A percentile compares a stretch with the other conserved stretches of the same genome.
Conservation (phyloP, 2,888 invertebrate species). For the Agapostemon virescens region DNA sequence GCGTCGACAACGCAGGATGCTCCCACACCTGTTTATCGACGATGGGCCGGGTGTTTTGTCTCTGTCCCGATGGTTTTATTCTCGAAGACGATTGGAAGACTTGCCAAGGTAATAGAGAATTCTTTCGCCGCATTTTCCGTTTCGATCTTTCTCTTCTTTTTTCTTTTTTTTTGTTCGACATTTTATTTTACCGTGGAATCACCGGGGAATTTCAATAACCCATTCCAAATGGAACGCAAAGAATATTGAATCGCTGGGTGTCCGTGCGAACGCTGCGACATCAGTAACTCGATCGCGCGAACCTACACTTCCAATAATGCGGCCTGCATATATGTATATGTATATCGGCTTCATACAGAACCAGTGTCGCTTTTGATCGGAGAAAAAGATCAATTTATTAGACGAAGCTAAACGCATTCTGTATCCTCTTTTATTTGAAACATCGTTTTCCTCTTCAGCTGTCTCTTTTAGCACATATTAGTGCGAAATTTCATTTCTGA, state of each 20-base stretch:
- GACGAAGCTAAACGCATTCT: not conserved
- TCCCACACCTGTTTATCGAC: constrained; percentile 84
- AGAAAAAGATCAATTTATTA: not conserved
- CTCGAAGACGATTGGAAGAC: constrained; percentile 79
- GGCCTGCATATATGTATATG: not conserved
- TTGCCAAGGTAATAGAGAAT: constrained; percentile 74
- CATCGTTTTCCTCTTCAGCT: too few relatives aligned
- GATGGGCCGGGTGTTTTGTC: constrained; percentile 80
- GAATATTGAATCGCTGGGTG: constrained; percentile 13
- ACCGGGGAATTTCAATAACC: constrained; percentile 14
- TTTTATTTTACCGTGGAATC: not conserved
- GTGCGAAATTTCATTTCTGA: too few relatives aligned
- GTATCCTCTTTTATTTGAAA: too few relatives aligned
- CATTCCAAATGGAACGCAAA: not conserved
- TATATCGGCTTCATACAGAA: not conserved
- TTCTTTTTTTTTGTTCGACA: constrained; percentile 60
- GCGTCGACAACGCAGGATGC: constrained; percentile 82
- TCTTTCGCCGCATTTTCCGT: not conserved
- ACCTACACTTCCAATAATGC: not conserved
- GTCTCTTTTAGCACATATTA: too few relatives aligned
- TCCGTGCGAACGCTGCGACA: not conserved
- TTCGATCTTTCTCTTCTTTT: not conserved
- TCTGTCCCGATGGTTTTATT: constrained; percentile 78
- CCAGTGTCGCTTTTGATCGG: too few relatives aligned
- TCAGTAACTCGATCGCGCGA: not conserved